These are phyloP conservation scores for Hirtodrosophila duncani DNA, from an alignment of 2,888 invertebrate genomes.

Conservation along the genomic window DNA sequence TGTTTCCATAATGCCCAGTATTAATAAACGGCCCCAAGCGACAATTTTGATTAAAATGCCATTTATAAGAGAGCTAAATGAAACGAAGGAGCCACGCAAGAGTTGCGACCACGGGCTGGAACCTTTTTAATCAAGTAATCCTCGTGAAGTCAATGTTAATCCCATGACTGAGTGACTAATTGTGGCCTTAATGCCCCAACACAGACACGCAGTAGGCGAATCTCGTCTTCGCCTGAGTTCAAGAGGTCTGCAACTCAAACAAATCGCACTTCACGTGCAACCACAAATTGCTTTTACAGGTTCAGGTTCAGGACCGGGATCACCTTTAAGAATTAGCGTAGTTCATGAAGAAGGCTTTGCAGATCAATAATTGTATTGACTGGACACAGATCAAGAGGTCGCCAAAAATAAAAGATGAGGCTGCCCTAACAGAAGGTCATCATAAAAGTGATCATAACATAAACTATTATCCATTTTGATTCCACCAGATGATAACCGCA, in stretches of 20 bases:
- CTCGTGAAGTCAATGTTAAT: constrained; percentile 28
- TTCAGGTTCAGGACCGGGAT: constrained; percentile 23
- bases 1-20: constrained; percentile 63
- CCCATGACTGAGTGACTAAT: constrained; percentile 56
- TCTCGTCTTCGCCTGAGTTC: constrained; percentile 38
- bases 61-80: constrained; percentile 53
- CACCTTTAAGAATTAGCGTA: constrained; percentile 36
- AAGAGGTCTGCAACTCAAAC: constrained; percentile 57
- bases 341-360: constrained; percentile 45
- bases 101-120: constrained; percentile 13
- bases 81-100: constrained; percentile 3
- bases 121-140: constrained; percentile 51
- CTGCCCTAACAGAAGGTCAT: constrained; percentile 10
- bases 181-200: constrained; percentile 33
- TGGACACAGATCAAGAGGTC: constrained; percentile 74
- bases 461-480: not conserved
- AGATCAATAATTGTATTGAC: constrained; percentile 72
- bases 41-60: constrained; percentile 72
- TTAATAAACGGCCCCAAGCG: constrained; percentile 58
- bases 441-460: constrained; percentile 46
- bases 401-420: too few relatives aligned
- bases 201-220: too few relatives aligned
- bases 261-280: constrained; percentile 24
- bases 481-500: constrained; percentile 12
- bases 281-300: constrained; percentile 13